A percentile compares a stretch with the other conserved stretches of the same genome.
phyloP scores from a whole-genome alignment of 2,797 vertebrate genomes.

The Amblyopsis hoosieri region DNA sequence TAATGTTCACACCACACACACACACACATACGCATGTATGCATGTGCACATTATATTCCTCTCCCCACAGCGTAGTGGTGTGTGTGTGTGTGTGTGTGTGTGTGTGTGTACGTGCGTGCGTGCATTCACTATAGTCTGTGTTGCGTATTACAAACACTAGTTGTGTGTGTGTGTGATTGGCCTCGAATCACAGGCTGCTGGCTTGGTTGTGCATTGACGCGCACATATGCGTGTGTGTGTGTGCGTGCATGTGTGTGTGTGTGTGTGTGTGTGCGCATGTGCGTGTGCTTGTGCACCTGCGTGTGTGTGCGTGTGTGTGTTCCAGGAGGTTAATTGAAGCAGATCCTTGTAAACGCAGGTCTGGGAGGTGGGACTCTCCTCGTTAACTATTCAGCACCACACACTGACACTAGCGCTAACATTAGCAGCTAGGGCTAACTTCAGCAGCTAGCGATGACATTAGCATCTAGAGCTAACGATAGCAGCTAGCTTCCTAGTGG shows the following conservation, averaged over 20 bases:
- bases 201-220: too few relatives aligned
- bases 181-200: too few relatives aligned
- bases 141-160: slow-evolving; percentile 43
- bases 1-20: slow-evolving; percentile 6
- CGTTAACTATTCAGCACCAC: slow-evolving; percentile 55
- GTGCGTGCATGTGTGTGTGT: slow-evolving; percentile 24
- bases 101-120: neutral
- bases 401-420: slow-evolving; percentile 31
- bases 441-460: slow-evolving; percentile 24
- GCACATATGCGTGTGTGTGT: neutral
- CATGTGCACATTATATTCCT: neutral
- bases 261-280: slow-evolving; percentile 10
- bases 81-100: slow-evolving; percentile 16
- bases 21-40: neutral
- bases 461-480: slow-evolving; percentile 28
- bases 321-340: slow-evolving; percentile 72
- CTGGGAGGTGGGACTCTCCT: slow-evolving; percentile 45
- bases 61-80: neutral
- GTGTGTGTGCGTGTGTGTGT: slow-evolving; percentile 16
- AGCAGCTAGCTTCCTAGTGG: neutral
- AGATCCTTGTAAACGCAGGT: slow-evolving; percentile 63
- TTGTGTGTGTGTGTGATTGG: neutral
- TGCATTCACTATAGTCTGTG: slow-evolving; percentile 21
- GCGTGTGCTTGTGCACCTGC: slow-evolving; percentile 6
- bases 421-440: slow-evolving; percentile 10